phyloP scores from a whole-genome alignment of 1,140 invertebrate species.

The Hylyphantes graminicola region DNA sequence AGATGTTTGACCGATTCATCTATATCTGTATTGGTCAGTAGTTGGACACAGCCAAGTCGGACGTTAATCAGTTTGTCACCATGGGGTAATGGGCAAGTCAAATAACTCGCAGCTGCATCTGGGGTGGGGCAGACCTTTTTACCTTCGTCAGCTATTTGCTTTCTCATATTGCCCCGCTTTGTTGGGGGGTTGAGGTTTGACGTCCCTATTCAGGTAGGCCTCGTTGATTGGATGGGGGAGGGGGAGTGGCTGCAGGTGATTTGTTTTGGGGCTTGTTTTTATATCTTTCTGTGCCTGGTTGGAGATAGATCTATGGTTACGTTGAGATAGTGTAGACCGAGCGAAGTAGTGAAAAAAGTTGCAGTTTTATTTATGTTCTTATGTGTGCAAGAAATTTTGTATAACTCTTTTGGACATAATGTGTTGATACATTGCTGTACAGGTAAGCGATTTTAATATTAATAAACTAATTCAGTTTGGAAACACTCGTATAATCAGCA shows the following conservation, averaged over 20 bases:
- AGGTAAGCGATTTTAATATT: no score
- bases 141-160: conserved; percentile 7
- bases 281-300: background rate
- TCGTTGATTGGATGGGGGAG: conserved; percentile 31
- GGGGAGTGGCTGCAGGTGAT: conserved; percentile 18
- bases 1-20: conserved; percentile 4
- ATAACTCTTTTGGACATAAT: no score
- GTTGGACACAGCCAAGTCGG: background rate
- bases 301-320: no score
- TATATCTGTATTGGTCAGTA: conserved; percentile 6
- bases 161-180: conserved; percentile 9
- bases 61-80: conserved; percentile 57
- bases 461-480: no score
- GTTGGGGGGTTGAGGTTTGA: conserved; percentile 14
- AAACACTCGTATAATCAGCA: no score
- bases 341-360: no score
- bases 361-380: no score
- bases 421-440: no score
- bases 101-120: conserved; percentile 31
- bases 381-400: no score
- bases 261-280: background rate
- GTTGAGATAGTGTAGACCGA: no score
- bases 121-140: background rate
- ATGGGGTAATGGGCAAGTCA: conserved; percentile 49
- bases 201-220: conserved; percentile 37